These are phyloP conservation scores for Cryptocheilus praepositus DNA, from an alignment of 2,888 invertebrate genomes.

Conservation along the genomic window DNA sequence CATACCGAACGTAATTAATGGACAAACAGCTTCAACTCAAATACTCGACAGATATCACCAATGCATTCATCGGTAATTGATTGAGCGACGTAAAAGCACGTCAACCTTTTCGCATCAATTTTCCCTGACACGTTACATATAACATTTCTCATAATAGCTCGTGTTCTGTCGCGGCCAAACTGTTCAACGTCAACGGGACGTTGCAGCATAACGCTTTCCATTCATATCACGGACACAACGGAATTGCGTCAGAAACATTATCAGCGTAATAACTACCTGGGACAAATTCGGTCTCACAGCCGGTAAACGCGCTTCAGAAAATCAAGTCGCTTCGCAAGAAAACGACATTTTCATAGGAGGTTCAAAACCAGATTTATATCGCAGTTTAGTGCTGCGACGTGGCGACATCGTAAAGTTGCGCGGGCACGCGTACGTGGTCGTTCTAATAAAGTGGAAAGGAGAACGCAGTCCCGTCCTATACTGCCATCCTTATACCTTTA, in stretches of 20 bases:
- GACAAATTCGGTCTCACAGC: not conserved
- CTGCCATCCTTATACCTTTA: conserved; percentile 38
- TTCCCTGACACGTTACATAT: not conserved
- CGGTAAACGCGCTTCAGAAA: conserved; percentile 35
- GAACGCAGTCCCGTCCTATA: conserved; percentile 45
- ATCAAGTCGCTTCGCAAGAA: conserved; percentile 30
- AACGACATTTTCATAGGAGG: conserved; percentile 9
- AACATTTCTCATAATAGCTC: not conserved
- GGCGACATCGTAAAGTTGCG: conserved; percentile 59
- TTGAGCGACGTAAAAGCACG: too few species aligned
- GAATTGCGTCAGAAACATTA: too few species aligned
- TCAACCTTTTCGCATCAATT: too few species aligned
- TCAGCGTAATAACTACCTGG: too few species aligned
- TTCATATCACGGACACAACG: too few species aligned
- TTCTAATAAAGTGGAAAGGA: conserved; percentile 61
- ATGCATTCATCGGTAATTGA: too few species aligned
- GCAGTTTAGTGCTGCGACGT: conserved; percentile 39
- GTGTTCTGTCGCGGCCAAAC: too few species aligned
- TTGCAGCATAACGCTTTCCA: too few species aligned
- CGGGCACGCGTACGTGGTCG: conserved; percentile 50
- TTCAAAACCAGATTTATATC: conserved; percentile 48
- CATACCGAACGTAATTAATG: too few species aligned
- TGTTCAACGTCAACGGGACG: too few species aligned
- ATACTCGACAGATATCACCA: too few species aligned
- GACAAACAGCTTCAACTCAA: too few species aligned